phyloP scores from a whole-genome alignment of 2,113 vertebrate species.

The Burhinus oedicnemus region DNA sequence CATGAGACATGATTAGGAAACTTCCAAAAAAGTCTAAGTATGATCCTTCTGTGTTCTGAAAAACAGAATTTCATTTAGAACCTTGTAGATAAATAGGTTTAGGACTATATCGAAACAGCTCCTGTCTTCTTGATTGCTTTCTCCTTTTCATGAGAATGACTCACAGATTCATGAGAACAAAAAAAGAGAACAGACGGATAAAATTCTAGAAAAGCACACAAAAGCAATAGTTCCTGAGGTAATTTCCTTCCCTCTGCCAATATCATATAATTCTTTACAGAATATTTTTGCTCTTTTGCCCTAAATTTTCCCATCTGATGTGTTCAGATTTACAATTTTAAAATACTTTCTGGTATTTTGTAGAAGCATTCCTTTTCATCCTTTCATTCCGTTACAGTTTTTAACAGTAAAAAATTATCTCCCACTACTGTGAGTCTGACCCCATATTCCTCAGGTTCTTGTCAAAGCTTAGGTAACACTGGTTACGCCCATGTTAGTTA shows the following conservation, averaged over 20 bases:
- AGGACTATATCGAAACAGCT: not conserved
- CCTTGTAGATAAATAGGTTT: not conserved
- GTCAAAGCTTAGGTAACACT: not conserved
- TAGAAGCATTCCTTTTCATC: not conserved
- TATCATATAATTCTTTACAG: not conserved
- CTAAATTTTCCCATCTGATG: not conserved
- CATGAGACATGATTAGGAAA: not conserved
- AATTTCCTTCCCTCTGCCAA: not conserved
- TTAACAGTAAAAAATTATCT: not conserved
- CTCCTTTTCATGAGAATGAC: not conserved
- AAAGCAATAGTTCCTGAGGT: not conserved
- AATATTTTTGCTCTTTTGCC: not conserved
- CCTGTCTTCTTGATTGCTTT: not conserved
- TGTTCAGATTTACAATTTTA: not conserved
- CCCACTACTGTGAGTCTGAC: not conserved
- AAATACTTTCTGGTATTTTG: not conserved
- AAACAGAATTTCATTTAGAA: not conserved
- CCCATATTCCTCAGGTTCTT: not conserved
- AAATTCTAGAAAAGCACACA: not conserved
- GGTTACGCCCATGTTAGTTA: not conserved
- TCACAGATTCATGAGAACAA: not conserved
- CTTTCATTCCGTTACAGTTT: not conserved
- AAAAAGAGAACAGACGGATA: not conserved
- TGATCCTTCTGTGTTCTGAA: not conserved
- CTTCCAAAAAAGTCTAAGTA: not conserved